A percentile compares a stretch with the other conserved stretches of the same genome.
Evolutionary conservation across 2,888 invertebrate species (phyloP).

Genomic region (Drosophila prostipennis): DNA sequence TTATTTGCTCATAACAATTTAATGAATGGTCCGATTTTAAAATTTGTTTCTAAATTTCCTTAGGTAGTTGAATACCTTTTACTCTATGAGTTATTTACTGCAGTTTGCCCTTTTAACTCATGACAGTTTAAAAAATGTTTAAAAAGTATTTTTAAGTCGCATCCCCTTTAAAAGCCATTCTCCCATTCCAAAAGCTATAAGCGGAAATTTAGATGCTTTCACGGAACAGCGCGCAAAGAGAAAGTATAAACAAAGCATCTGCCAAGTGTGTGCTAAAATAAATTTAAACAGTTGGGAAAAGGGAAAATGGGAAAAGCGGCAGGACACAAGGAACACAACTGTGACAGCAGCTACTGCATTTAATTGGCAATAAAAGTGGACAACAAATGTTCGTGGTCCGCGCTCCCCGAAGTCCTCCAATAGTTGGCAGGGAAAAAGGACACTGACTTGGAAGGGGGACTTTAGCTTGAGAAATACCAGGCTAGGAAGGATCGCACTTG

Average conservation of each 20-base stretch:
- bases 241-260: conserved; percentile 25
- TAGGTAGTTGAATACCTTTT: too few relatives aligned
- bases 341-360: conserved; percentile 57
- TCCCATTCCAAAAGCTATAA: conserved; percentile 14
- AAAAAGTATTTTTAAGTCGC: too few relatives aligned
- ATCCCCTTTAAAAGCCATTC: background rate
- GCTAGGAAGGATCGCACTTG: conserved; percentile 30
- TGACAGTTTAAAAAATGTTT: too few relatives aligned
- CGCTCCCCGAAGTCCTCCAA: conserved; percentile 13
- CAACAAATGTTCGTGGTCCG: conserved; percentile 54
- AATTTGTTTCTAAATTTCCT: too few relatives aligned
- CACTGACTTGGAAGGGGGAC: background rate
- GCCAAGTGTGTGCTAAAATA: conserved; percentile 44
- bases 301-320: background rate
- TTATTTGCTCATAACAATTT: too few relatives aligned
- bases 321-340: conserved; percentile 1
- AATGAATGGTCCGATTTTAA: too few relatives aligned
- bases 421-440: conserved; percentile 12
- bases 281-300: conserved; percentile 33
- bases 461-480: conserved; percentile 5
- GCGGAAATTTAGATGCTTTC: conserved; percentile 37
- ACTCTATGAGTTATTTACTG: too few relatives aligned
- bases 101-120: too few relatives aligned
- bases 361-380: conserved; percentile 75
- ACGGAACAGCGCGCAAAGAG: conserved; percentile 16